phyloP scores from a whole-genome alignment of 2,797 vertebrate species.

The Cichlasoma orientale region DNA sequence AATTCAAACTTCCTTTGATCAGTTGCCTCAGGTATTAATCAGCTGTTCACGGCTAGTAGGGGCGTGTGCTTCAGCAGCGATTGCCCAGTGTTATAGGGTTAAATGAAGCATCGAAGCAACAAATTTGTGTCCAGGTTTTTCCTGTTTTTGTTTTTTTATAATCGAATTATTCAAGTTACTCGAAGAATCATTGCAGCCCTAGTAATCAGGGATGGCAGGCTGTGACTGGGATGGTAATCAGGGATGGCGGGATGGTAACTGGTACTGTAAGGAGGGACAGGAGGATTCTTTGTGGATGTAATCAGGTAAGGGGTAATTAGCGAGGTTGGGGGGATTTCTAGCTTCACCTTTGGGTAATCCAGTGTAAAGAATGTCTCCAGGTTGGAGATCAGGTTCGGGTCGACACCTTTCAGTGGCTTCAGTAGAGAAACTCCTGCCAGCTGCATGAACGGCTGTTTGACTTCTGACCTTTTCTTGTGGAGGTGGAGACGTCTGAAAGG shows the following conservation, averaged over 20 bases:
- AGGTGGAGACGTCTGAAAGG: slow-evolving; percentile 88
- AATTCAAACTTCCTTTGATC: too few relatives aligned
- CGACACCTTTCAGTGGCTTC: slow-evolving; percentile 94
- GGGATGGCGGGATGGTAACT: neutral
- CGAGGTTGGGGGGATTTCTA: neutral
- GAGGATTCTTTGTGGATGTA: neutral
- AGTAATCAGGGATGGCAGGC: too few relatives aligned
- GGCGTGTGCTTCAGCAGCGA: too few relatives aligned
- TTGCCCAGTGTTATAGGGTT: too few relatives aligned
- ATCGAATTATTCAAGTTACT: too few relatives aligned
- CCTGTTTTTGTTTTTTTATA: too few relatives aligned
- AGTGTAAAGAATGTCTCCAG: slow-evolving; percentile 97
- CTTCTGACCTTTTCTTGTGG: slow-evolving; percentile 81
- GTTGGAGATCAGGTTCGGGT: slow-evolving; percentile 95
- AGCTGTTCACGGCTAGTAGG: too few relatives aligned
- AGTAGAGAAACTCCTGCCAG: slow-evolving; percentile 92
- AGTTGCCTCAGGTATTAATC: too few relatives aligned
- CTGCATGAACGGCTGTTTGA: slow-evolving; percentile 90
- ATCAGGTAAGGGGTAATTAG: neutral
- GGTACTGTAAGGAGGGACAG: neutral
- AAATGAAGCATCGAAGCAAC: too few relatives aligned
- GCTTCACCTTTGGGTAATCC: slow-evolving; percentile 93
- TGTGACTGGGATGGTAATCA: neutral
- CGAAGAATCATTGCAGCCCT: too few relatives aligned
- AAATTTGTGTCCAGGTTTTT: too few relatives aligned